Conservation (phyloP, 2,797 vertebrate genomes). For the Gobionotothen gibberifrons region DNA sequence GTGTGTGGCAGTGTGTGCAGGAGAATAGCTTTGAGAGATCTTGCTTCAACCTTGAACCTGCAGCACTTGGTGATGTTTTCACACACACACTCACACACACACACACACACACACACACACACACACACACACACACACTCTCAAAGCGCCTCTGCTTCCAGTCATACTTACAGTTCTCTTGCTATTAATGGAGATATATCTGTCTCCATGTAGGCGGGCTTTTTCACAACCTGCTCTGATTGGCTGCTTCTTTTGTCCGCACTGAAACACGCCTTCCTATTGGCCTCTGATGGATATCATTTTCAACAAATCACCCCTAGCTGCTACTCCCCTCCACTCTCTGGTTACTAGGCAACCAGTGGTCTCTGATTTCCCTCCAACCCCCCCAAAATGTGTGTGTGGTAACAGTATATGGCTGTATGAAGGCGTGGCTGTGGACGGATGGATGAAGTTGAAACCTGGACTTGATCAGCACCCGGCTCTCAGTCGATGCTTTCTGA, state of each 20-base stretch:
- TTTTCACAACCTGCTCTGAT: slow-evolving; percentile 54
- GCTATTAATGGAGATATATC: slow-evolving; percentile 80
- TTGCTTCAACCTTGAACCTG: slow-evolving; percentile 63
- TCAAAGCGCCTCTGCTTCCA: slow-evolving; percentile 44
- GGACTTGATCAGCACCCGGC: slow-evolving; percentile 30
- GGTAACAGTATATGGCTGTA: slow-evolving; percentile 7
- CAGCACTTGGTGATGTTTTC: slow-evolving; percentile 57
- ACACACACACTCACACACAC: slow-evolving; percentile 24
- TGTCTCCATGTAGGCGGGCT: slow-evolving; percentile 67
- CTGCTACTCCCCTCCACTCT: slow-evolving; percentile 82
- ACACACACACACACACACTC: slow-evolving; percentile 18
- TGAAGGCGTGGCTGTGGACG: slow-evolving; percentile 9
- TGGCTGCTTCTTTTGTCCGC: slow-evolving; percentile 54
- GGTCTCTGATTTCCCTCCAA: slow-evolving; percentile 82
- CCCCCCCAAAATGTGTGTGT: slow-evolving; percentile 10
- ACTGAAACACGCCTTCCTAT: slow-evolving; percentile 47
- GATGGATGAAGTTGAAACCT: slow-evolving; percentile 21
- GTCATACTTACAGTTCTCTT: slow-evolving; percentile 72
- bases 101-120: slow-evolving; percentile 30
- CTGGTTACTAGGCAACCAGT: slow-evolving; percentile 93
- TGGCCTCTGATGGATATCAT: slow-evolving; percentile 61
- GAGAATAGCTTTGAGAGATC: slow-evolving; percentile 41
- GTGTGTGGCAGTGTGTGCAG: slow-evolving; percentile 9
- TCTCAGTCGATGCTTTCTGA: slow-evolving; percentile 22
- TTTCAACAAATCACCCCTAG: slow-evolving; percentile 69